Conservation (phyloP, 2,888 invertebrate species). For the Anaspis maculata region DNA sequence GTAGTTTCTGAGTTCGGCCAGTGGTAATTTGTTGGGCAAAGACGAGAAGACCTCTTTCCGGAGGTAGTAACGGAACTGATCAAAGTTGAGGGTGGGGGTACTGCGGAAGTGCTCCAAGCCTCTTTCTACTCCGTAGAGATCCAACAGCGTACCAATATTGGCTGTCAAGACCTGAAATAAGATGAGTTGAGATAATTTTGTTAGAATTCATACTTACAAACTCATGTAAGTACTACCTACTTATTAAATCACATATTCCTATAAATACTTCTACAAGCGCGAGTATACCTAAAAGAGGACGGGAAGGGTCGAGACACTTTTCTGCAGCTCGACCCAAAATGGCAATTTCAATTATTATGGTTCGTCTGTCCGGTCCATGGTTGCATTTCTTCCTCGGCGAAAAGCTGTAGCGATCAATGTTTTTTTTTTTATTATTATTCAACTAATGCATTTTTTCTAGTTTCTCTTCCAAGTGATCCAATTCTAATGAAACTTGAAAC, state of each 20-base stretch:
- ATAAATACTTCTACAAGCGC: conserved; percentile 1
- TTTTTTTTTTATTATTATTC: no score
- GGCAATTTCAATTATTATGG: no score
- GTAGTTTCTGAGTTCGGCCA: conserved; percentile 50
- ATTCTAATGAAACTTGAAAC: no score
- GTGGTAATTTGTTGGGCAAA: conserved; percentile 51
- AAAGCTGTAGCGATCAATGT: no score
- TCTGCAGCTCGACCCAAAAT: no score
- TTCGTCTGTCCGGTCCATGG: no score
- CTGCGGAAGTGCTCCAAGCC: conserved; percentile 71
- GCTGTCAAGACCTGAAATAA: conserved; percentile 66
- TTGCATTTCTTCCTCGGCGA: no score
- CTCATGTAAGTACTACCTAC: neutral
- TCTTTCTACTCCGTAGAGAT: conserved; percentile 70
- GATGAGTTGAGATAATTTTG: neutral
- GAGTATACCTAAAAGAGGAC: neutral
- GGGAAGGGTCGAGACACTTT: neutral
- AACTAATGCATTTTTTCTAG: no score
- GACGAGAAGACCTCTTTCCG: conserved; percentile 67
- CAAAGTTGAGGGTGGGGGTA: conserved; percentile 59
- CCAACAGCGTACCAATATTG: conserved; percentile 69
- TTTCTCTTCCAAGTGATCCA: no score
- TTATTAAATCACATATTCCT: neutral
- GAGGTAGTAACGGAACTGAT: conserved; percentile 67
- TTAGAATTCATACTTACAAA: neutral